Conservation (phyloP, 2,113 vertebrate genomes). For the Sylvilagus bachmani region DNA sequence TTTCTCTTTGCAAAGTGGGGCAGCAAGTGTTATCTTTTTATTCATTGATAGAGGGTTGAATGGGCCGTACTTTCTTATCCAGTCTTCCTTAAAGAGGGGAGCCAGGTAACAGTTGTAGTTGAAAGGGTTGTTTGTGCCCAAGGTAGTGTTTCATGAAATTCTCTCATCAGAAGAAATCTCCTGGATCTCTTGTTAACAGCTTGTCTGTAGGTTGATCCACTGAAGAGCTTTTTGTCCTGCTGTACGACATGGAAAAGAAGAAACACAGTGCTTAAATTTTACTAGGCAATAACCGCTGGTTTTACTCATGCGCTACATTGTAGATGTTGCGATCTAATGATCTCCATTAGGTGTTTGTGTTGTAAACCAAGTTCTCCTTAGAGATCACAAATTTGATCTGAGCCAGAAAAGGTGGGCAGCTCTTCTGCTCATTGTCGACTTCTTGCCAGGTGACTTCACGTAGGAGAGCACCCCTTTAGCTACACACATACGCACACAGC, state of each 20-base stretch:
- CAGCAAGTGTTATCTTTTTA: not conserved
- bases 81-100: not conserved
- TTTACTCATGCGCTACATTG: not conserved
- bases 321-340: not conserved
- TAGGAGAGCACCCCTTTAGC: not conserved
- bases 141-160: not conserved
- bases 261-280: conserved; percentile 6
- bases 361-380: not conserved
- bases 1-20: not conserved
- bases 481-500: rapidly evolving
- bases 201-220: not conserved
- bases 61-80: not conserved
- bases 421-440: not conserved
- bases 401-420: not conserved
- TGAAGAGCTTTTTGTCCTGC: not conserved
- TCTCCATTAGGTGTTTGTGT: not conserved
- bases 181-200: conserved; percentile 28
- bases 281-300: not conserved
- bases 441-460: not conserved
- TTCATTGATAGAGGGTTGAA: not conserved
- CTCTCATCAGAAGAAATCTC: not conserved
- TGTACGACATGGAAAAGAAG: not conserved
- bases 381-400: not conserved
- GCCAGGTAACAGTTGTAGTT: not conserved
- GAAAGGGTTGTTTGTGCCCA: not conserved